Conservation (phyloP, 2,797 vertebrate genomes). For the Sebastes aleutianus region DNA sequence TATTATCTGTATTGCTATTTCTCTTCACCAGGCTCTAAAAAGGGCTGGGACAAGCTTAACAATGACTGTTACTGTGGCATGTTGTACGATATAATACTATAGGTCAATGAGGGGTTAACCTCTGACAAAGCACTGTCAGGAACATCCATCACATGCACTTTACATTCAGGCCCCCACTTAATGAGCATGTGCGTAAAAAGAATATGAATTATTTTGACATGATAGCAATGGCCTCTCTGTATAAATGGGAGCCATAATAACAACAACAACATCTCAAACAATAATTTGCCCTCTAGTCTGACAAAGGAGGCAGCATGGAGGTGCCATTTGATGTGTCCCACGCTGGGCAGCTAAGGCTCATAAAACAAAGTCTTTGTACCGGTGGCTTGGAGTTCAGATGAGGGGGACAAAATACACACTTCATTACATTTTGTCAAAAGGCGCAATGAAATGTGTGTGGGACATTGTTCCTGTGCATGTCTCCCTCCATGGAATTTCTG, state of each 20-base stretch:
- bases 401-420: constrained; percentile 86
- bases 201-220: constrained; percentile 75
- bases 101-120: constrained; percentile 70
- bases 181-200: constrained; percentile 69
- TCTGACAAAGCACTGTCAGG: constrained; percentile 58
- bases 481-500: constrained; percentile 84
- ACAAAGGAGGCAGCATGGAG: constrained; percentile 79
- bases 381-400: constrained; percentile 82
- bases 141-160: constrained; percentile 53
- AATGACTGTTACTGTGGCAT: constrained; percentile 28
- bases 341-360: constrained; percentile 80
- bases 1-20: background rate
- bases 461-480: constrained; percentile 87
- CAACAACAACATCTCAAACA: constrained; percentile 76
- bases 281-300: constrained; percentile 72
- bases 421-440: constrained; percentile 91
- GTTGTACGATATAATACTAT: constrained; percentile 25
- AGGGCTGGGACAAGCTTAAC: background rate
- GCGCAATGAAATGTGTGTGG: constrained; percentile 84
- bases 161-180: constrained; percentile 54
- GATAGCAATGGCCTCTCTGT: constrained; percentile 68
- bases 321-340: constrained; percentile 86
- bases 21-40: background rate
- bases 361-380: constrained; percentile 84
- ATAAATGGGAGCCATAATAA: constrained; percentile 76